Conservation (phyloP, 2,888 invertebrate genomes). For the Adineta ricciae region DNA sequence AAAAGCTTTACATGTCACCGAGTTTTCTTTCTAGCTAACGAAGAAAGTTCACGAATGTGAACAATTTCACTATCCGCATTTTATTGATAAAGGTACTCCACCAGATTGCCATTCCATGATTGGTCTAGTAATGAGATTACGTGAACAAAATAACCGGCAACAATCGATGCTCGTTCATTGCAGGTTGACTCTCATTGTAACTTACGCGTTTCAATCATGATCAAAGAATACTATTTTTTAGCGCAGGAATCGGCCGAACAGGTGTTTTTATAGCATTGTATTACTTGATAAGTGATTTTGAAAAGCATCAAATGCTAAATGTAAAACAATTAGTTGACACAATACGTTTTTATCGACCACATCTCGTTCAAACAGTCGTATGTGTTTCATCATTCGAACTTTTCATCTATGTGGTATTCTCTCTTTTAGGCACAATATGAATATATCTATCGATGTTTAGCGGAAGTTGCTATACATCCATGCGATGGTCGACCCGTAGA, state of each 20-base stretch:
- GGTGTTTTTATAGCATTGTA: constrained; percentile 32
- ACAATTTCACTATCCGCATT: constrained; percentile 28
- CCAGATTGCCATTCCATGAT: constrained; percentile 29
- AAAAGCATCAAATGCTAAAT: neutral
- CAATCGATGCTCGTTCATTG: constrained; percentile 27
- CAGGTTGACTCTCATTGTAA: constrained; percentile 2
- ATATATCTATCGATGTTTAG: neutral
- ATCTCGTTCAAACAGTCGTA: neutral
- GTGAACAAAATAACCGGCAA: neutral
- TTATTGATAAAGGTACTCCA: constrained; percentile 26
- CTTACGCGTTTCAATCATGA: neutral
- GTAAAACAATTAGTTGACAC: neutral
- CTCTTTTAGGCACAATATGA: neutral
- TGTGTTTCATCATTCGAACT: neutral
- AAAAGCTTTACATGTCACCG: neutral
- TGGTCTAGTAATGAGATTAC: neutral
- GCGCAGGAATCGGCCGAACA: constrained; percentile 31
- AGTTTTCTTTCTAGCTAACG: neutral
- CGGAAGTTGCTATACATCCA: neutral
- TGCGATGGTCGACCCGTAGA: neutral
- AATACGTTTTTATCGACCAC: neutral
- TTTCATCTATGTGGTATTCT: neutral
- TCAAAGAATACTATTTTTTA: neutral
- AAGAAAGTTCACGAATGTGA: neutral
- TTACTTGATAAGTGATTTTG: constrained; percentile 8